phyloP scores from a whole-genome alignment of 2,797 vertebrate species.

The Danionella dracula region DNA sequence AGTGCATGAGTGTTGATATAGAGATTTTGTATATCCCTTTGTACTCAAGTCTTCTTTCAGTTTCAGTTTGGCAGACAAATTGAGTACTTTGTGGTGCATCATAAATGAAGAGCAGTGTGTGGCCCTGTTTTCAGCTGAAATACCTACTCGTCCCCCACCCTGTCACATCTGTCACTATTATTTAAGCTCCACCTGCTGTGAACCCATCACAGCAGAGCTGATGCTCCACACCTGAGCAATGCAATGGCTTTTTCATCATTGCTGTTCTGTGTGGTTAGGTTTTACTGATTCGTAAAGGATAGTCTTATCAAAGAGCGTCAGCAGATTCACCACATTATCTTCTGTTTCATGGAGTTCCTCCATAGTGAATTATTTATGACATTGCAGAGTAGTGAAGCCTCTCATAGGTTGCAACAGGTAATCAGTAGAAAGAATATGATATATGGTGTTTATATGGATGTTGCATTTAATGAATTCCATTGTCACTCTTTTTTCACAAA shows the following conservation, averaged over 20 bases:
- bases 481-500: no score
- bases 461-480: no score
- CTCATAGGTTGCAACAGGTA: no score
- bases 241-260: not conserved
- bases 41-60: not conserved
- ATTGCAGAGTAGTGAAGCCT: no score
- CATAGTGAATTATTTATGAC: conserved; percentile 41
- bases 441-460: no score
- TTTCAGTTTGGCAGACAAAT: not conserved
- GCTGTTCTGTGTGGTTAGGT: not conserved
- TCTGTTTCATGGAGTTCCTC: conserved; percentile 15
- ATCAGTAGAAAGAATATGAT: no score
- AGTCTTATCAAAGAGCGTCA: conserved; percentile 8
- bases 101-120: not conserved
- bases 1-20: not conserved
- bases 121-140: not conserved
- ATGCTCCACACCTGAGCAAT: not conserved
- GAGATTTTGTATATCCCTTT: not conserved
- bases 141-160: not conserved
- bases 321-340: conserved; percentile 17
- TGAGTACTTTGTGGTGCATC: not conserved
- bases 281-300: not conserved
- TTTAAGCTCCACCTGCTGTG: conserved; percentile 10
- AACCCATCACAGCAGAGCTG: not conserved
- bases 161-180: conserved; percentile 9